Conservation (phyloP, 2,888 invertebrate genomes). For the Napeogenes inachia region DNA sequence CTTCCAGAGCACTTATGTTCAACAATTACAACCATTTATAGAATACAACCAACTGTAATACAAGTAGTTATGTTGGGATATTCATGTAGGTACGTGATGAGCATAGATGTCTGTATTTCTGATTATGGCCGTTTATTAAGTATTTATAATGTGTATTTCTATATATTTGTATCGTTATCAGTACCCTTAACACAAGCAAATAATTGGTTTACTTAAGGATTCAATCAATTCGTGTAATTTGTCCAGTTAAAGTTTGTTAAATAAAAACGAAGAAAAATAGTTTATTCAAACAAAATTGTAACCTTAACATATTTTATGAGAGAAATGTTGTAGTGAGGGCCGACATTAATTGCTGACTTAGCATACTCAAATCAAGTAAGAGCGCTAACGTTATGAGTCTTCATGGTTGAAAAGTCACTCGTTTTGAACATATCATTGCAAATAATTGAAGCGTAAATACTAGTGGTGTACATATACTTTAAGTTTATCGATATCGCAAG, state of each 20-base stretch:
- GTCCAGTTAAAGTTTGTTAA: background rate
- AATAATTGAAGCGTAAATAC: background rate
- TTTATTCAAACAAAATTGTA: background rate
- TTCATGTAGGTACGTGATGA: too few relatives aligned
- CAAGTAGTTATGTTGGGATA: too few relatives aligned
- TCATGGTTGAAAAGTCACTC: conserved; percentile 3
- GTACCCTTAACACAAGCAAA: too few relatives aligned
- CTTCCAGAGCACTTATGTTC: too few relatives aligned
- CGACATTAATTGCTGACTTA: conserved; percentile 19
- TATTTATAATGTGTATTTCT: too few relatives aligned
- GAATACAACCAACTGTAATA: too few relatives aligned
- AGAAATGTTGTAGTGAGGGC: background rate
- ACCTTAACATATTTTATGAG: background rate
- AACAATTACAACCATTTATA: background rate
- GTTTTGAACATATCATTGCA: conserved; percentile 13
- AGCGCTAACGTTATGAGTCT: background rate
- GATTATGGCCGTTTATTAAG: too few relatives aligned
- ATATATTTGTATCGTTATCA: too few relatives aligned
- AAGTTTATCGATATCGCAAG: too few relatives aligned
- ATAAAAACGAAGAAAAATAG: background rate
- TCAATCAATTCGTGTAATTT: too few relatives aligned
- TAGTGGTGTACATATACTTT: background rate
- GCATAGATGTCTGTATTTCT: too few relatives aligned
- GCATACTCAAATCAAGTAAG: conserved; percentile 17
- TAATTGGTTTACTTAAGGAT: too few relatives aligned